Percentiles rank a stretch among this genome's conserved stretches.
Conservation (phyloP, 2,888 invertebrate species). For the Drosophila lacicola region DNA sequence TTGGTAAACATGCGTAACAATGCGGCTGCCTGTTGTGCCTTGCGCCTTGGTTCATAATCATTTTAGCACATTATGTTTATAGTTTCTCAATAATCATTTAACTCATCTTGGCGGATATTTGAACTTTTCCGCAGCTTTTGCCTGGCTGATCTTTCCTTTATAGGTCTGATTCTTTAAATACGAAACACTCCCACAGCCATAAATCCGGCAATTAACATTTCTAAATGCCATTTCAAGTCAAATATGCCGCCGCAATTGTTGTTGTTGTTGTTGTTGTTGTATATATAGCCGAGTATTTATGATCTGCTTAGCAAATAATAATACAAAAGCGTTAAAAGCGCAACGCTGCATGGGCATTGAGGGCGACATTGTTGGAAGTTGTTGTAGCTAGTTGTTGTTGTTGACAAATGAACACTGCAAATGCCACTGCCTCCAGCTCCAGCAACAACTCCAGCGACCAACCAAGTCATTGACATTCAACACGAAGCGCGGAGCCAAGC, state of each 20-base stretch:
- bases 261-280: constrained; percentile 8
- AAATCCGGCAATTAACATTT: constrained; percentile 67
- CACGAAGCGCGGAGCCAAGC: constrained; percentile 43
- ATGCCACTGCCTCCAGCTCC: constrained; percentile 55
- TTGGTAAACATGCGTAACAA: constrained; percentile 26
- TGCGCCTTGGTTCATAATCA: constrained; percentile 2
- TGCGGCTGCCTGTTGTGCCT: constrained; percentile 2
- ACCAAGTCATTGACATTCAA: constrained; percentile 68
- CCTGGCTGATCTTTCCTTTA: not conserved
- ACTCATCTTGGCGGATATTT: not conserved
- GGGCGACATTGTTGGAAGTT: constrained; percentile 61
- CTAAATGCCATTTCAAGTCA: constrained; percentile 63
- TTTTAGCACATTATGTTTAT: not conserved
- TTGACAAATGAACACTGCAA: constrained; percentile 71
- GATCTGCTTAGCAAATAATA: constrained; percentile 72
- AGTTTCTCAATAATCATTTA: constrained; percentile 1
- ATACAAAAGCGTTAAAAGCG: constrained; percentile 66
- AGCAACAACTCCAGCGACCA: constrained; percentile 19
- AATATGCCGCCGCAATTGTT: constrained; percentile 45
- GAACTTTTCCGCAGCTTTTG: constrained; percentile 6
- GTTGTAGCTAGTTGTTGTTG: constrained; percentile 38
- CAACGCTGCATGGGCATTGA: constrained; percentile 76
- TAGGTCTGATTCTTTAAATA: constrained; percentile 12
- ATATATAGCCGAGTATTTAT: constrained; percentile 54
- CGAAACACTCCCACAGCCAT: constrained; percentile 17